Evolutionary conservation across 2,888 invertebrate genomes (phyloP), one percentile per base, ranked within the genome.

Genomic region (Ceriagrion tenellum): DNA sequence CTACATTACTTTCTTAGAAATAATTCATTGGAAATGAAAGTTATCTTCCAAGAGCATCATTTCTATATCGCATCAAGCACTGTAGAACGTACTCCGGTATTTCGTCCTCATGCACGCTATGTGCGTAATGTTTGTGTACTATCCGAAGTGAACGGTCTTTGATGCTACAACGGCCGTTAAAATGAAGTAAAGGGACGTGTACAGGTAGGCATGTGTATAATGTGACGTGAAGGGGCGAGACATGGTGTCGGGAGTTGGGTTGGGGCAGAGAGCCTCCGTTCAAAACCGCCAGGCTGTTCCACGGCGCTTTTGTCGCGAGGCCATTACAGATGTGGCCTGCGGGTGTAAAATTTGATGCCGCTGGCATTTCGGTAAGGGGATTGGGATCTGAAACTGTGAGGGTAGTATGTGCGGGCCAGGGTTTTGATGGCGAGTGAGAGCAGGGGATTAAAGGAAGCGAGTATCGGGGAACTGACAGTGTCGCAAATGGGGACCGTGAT

Each of bases 301-400:
- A 35, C 13, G 12, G 35, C 13, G 69, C 23, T 69, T 69, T 69
- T 69, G 69, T 69, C 69, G 81, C 6, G 16, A 35, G 35, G 35
- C 30, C 30, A 81, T 35, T 35, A 81, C 81, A 35, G 35, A 81
- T 81, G 81, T 35, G 81, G 30, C 81, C 35, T 35, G 13, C 81
- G 81, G 81, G 81, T 81, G 81, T 81, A 81, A 81, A 81, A 81
- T 81, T 81, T 35, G 81, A 81, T 81, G 81, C 18, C 81, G 81
- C 30, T n/a, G 81, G 35, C 81, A 81, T 35, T 81, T 81, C 16
- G 16, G 35, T 8, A 69, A 10, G 16, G 59, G 59, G 59, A 23
- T 1, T n/a, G n/a, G 69, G 26, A 69, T n/a, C n/a, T 69, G 69
- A 59, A 59, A 59, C 16, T 16, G 47, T 8, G 69, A 20, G 69